phyloP scores from a whole-genome alignment of 2,888 invertebrate species.

The Lycocerus yunnanus region DNA sequence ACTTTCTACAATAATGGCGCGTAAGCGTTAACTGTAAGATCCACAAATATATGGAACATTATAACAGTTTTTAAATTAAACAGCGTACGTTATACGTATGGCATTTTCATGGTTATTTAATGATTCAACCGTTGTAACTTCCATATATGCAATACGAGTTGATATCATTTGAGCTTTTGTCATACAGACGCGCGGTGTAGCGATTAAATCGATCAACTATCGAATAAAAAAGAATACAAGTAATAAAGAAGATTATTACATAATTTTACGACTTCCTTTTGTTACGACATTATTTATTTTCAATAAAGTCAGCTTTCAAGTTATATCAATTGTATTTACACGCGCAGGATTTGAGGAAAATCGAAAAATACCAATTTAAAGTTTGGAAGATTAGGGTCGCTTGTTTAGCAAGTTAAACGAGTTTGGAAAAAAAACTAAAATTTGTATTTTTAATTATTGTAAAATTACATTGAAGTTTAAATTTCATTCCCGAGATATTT shows the following conservation, averaged over 20 bases:
- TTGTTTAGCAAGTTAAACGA: background rate
- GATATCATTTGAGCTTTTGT: background rate
- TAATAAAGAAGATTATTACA: background rate
- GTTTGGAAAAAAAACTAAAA: background rate
- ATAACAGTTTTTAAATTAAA: background rate
- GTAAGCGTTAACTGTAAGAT: background rate
- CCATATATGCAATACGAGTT: background rate
- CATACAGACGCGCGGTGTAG: background rate
- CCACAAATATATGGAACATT: background rate
- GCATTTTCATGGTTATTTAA: background rate
- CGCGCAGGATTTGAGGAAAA: background rate
- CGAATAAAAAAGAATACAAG: background rate
- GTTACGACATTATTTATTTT: background rate
- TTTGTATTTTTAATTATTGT: background rate
- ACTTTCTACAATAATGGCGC: background rate
- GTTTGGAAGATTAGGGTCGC: background rate
- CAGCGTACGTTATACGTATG: background rate
- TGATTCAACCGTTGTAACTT: background rate
- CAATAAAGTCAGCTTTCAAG: background rate
- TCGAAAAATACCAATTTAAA: background rate
- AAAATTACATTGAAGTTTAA: background rate
- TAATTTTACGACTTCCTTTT: background rate
- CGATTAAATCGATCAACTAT: background rate
- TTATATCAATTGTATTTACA: background rate
- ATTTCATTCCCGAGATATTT: background rate